phyloP scores from a whole-genome alignment of 2,797 vertebrate species.

The Perodicticus potto region DNA sequence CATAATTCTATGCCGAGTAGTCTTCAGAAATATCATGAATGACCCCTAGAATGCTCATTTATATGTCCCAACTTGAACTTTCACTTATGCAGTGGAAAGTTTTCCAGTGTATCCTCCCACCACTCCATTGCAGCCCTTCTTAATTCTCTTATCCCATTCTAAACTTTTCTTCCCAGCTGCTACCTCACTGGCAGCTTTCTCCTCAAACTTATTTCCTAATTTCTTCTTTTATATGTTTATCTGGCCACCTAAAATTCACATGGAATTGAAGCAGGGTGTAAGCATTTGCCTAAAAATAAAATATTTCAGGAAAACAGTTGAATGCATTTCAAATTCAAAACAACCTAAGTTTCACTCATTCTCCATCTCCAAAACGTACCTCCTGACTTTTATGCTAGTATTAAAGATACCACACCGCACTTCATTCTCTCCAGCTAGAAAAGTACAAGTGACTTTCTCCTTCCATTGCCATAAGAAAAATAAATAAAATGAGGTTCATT shows the following conservation, averaged over 20 bases:
- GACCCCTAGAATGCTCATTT: background rate
- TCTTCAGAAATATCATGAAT: background rate
- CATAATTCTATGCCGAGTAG: background rate
- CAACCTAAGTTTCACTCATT: background rate
- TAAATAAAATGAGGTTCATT: background rate
- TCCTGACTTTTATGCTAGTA: background rate
- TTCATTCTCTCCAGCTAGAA: constrained; percentile 9
- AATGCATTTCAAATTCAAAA: background rate
- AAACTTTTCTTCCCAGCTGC: background rate
- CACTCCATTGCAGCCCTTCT: background rate
- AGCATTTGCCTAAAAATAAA: constrained; percentile 15
- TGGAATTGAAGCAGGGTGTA: background rate
- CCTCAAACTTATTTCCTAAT: background rate
- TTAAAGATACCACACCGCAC: background rate
- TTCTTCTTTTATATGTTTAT: background rate
- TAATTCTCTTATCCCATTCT: background rate
- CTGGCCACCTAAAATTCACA: background rate
- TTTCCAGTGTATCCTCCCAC: background rate
- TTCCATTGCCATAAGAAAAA: background rate
- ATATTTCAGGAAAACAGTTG: background rate
- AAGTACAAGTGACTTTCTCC: constrained; percentile 9
- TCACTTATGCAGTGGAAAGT: background rate
- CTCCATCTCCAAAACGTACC: background rate
- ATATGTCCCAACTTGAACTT: background rate
- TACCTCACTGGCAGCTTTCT: background rate